Percentiles rank a stretch among this genome's conserved stretches.
phyloP scores from a whole-genome alignment of 2,888 invertebrate species.

The Thereva unica region DNA sequence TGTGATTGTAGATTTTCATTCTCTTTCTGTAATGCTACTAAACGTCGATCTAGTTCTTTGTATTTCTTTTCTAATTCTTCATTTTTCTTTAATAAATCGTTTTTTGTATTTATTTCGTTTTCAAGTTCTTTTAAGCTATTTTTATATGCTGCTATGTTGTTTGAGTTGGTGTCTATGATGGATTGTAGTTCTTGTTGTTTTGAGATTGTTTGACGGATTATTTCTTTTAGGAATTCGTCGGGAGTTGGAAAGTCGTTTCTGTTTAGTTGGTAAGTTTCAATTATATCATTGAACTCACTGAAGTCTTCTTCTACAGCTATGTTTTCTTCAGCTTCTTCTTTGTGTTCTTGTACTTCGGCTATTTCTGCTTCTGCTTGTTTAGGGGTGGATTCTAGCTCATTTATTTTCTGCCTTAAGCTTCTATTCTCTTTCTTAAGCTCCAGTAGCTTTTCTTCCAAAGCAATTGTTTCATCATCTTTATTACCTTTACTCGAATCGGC shows the following conservation, averaged over 20 bases:
- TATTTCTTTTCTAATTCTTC: background rate
- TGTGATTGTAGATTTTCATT: slow-evolving; percentile 8
- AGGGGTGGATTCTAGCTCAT: slow-evolving; percentile 14
- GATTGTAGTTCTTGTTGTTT: no score
- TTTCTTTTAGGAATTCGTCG: slow-evolving; percentile 11
- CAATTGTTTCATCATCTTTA: slow-evolving; percentile 47
- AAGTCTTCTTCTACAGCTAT: background rate
- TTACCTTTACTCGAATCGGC: slow-evolving; percentile 25
- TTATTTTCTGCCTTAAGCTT: slow-evolving; percentile 46
- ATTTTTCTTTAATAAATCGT: background rate
- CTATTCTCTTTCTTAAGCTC: slow-evolving; percentile 55
- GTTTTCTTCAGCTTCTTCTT: slow-evolving; percentile 11
- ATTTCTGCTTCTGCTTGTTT: slow-evolving; percentile 29
- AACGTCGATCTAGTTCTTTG: background rate
- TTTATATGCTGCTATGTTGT: no score
- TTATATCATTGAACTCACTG: background rate
- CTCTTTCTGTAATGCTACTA: slow-evolving; percentile 4
- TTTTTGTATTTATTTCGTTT: background rate
- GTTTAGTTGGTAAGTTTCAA: background rate
- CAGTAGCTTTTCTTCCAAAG: slow-evolving; percentile 54
- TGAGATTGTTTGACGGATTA: background rate
- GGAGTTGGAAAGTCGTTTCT: background rate
- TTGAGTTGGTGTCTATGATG: no score
- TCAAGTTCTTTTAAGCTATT: no score
- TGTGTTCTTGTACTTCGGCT: background rate